Evolutionary conservation across 2,888 invertebrate genomes (phyloP), one percentile per base, ranked within the genome.

Genomic region (Cephus pulcher): DNA sequence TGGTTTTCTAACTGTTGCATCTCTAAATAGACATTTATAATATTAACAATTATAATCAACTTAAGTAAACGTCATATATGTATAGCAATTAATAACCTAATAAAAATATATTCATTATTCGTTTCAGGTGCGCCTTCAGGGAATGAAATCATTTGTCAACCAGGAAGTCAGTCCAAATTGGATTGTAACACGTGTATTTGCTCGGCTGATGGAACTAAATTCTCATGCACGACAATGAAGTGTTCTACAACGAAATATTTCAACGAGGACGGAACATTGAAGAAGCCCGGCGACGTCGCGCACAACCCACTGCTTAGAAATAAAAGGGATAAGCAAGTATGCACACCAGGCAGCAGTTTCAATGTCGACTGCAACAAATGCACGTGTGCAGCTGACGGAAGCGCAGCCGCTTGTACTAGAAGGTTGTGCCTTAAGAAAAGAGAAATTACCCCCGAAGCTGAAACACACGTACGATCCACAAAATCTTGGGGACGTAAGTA

Each of bases 101-200:
- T 40, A 1, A 40, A 40, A 56, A 56, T 56, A 6, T 23, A 23
- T 23, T 56, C 23, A 56, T 56, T 9, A 56, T 23, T 23, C 1
- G 0, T 23, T 23, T 2, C 9, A 56, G 40, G 40, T 56, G 40
- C 40, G 23, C 40, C 40, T 56, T 4, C 23, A 23, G 40, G 15
- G 40, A 6, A 56, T 6, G 40, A 56, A 15, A 56, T 56, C 15
- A 56, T 56, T 3, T 83, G 82, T 56, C 34, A 75, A 74, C 85
- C 87, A 23, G 82, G 83, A 15, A 77, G 76, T 11, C 33, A 32
- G 2, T 84, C 83, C 75, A 81, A 80, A 30, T 73, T 93, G 79
- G 94, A 94, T 77, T 94, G 94, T 89, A 94, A 94, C 84, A 93
- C 92, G 87, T 94, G 94, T 84, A 92, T 93, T 30, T 94, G 94